Evolutionary conservation across 2,797 vertebrate genomes (phyloP), one percentile per base, ranked within the genome.

Genomic region (Lacerta agilis): DNA sequence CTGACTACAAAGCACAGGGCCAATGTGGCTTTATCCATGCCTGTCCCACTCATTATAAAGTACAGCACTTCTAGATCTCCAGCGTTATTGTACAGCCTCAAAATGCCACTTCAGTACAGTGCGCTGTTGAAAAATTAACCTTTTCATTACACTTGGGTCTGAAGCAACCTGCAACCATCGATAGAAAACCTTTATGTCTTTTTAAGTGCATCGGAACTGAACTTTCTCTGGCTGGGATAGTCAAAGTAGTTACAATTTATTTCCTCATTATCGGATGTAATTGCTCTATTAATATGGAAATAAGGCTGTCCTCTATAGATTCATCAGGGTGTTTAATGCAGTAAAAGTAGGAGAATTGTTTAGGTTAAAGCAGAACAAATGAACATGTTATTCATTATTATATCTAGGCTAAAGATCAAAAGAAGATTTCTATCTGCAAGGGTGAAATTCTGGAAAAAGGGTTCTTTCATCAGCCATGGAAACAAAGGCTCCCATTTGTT

Each of bases 201-300:
- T 83, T 79, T 23, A 27, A 45, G 17, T 18, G 43, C 85, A 87
- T 79, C 87, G 0, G 0, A n/a, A 91, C 29, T 83, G 71, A 87
- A 87, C 86, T 0, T 75, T 79, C 75, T 86, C 67, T 73, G 79
- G 36, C 81, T 86, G 80, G 79, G 69, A 79, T 20, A 83, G 83
- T 11, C 7, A 72, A 92, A 93, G 86, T 82, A 8, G 29, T 92
- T 90, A 90, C 36, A 45, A 81, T 89, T 86, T 87, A 75, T 88
- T 92, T 86, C 75, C 3, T 88, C 67, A 88, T 49, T 38, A 78
- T 36, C 76, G 87, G 36, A 67, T 27, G 61, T 93, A 87, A 78
- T 86, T 93, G 82, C 82, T 91, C 86, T 55, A 83, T 87, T 93
- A 95, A 95, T 95, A 94, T 93, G 90, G 80, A 87, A 87, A 87